A percentile compares a stretch with the other conserved stretches of the same genome.
phyloP scores from a whole-genome alignment of 1,140 invertebrate species.

The Apocrypta bakeri region DNA sequence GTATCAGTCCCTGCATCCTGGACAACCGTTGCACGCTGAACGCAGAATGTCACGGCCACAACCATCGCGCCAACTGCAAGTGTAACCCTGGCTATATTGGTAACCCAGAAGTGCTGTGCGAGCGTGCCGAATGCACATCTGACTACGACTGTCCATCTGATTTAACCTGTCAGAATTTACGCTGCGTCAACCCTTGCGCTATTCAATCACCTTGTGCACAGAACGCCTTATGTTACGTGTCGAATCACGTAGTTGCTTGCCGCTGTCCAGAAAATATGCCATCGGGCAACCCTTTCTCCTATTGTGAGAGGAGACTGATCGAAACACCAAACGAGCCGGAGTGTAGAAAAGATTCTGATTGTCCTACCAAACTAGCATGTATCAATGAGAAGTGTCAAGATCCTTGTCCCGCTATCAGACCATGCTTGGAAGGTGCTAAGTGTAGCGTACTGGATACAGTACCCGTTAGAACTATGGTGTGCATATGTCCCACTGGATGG shows the following conservation, averaged over 20 bases:
- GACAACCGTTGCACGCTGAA: constrained; percentile 87
- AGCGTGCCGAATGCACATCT: constrained; percentile 85
- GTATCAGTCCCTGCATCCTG: constrained; percentile 85
- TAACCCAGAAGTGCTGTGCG: constrained; percentile 85
- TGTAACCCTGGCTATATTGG: constrained; percentile 83
- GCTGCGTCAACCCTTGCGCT: constrained; percentile 85
- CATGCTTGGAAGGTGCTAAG: constrained; percentile 81
- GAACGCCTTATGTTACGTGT: constrained; percentile 86
- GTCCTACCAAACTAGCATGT: constrained; percentile 86
- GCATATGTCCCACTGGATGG: constrained; percentile 88
- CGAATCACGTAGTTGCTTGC: constrained; percentile 85
- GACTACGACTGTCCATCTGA: constrained; percentile 84
- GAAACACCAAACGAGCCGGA: constrained; percentile 77
- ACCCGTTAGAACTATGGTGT: constrained; percentile 88
- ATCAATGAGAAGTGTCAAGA: constrained; percentile 86
- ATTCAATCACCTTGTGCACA: constrained; percentile 81
- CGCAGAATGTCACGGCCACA: constrained; percentile 86
- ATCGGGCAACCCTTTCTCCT: constrained; percentile 84
- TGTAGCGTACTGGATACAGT: constrained; percentile 88
- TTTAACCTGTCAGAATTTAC: constrained; percentile 81
- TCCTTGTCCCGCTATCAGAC: constrained; percentile 83
- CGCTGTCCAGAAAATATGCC: constrained; percentile 84
- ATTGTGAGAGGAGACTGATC: constrained; percentile 78
- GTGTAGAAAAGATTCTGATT: constrained; percentile 86
- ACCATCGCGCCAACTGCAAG: constrained; percentile 84